A percentile compares a stretch with the other conserved stretches of the same genome.
phyloP scores from a whole-genome alignment of 2,797 vertebrate species.

The Cephalopachus bancanus region DNA sequence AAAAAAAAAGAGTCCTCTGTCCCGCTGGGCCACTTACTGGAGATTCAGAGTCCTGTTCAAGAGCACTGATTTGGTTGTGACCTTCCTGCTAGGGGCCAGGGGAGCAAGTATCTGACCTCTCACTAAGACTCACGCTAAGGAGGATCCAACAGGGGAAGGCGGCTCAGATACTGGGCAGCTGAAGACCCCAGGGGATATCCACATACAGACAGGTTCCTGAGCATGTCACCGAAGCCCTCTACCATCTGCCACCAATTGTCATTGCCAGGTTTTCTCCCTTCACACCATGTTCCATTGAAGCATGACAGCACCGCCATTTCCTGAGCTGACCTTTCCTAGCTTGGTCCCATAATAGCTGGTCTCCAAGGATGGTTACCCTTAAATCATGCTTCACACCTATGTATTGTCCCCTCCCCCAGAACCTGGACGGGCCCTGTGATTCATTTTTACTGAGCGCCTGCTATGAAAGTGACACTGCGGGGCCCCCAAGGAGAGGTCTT shows the following conservation, averaged over 20 bases:
- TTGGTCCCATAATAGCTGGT: background rate
- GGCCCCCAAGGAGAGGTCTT: background rate
- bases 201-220: background rate
- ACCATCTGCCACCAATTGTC: background rate
- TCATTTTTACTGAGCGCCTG: background rate
- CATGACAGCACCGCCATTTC: background rate
- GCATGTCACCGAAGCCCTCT: background rate
- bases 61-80: background rate
- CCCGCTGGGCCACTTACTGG: slow-evolving; percentile 18
- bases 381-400: background rate
- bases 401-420: background rate
- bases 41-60: background rate
- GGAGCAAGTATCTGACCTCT: background rate
- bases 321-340: background rate
- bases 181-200: background rate
- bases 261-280: background rate
- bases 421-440: background rate
- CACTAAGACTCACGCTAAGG: background rate
- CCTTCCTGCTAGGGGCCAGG: background rate
- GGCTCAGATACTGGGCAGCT: background rate
- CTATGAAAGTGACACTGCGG: background rate
- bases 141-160: background rate
- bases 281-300: background rate
- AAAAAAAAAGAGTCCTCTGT: background rate
- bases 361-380: background rate